Percentiles rank a stretch among this genome's conserved stretches.
Evolutionary conservation across 2,797 vertebrate genomes (phyloP).

Genomic region (Orestias chungarensis): DNA sequence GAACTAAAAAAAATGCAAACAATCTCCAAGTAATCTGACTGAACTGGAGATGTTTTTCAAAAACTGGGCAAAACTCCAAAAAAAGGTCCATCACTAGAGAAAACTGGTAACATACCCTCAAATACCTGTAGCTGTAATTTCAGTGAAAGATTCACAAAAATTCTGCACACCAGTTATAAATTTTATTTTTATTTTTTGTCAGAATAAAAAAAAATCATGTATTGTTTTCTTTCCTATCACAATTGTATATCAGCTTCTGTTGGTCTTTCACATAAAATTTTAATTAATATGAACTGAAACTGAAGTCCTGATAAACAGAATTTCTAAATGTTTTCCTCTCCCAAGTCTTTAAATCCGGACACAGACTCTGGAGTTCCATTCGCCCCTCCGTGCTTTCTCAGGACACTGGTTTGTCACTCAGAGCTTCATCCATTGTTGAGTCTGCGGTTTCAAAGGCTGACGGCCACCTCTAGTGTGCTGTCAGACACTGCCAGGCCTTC

Average conservation of each 20-base stretch:
- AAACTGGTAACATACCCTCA: too few species aligned
- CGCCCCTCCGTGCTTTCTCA: constrained; percentile 40
- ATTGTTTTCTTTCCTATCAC: not conserved
- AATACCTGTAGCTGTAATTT: too few species aligned
- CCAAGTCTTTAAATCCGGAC: not conserved
- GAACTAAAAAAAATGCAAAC: too few species aligned
- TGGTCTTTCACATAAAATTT: not conserved
- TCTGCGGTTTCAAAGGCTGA: constrained; percentile 63
- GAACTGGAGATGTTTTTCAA: too few species aligned
- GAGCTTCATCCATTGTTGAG: constrained; percentile 50
- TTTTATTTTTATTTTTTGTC: too few species aligned
- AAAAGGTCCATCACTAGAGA: too few species aligned
- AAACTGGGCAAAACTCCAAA: too few species aligned
- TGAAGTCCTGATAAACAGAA: not conserved
- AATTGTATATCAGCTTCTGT: not conserved
- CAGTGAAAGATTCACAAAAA: too few species aligned
- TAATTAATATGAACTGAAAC: not conserved
- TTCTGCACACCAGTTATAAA: not conserved
- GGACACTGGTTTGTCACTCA: constrained; percentile 61
- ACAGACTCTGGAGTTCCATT: not conserved
- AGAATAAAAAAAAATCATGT: too few species aligned
- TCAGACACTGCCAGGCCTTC: constrained; percentile 60
- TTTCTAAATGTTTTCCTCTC: not conserved
- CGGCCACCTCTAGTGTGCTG: constrained; percentile 65
- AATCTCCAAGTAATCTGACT: too few species aligned